A percentile compares a stretch with the other conserved stretches of the same genome.
Conservation (phyloP, 2,113 vertebrate species). For the Equus quagga region DNA sequence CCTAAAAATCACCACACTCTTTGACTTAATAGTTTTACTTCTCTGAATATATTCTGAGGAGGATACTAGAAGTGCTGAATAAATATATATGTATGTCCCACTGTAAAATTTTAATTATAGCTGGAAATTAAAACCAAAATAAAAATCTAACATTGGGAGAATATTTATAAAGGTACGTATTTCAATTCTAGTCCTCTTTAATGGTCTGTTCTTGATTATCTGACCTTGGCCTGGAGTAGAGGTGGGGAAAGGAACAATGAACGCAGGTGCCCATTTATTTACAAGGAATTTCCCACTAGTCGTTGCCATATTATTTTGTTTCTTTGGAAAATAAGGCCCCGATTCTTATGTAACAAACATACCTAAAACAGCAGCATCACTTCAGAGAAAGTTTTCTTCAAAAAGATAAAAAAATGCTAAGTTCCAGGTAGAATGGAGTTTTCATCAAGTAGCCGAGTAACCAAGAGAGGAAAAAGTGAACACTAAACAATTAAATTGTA, state of each 20-base stretch:
- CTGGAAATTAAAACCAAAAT: not conserved
- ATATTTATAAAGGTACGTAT: not conserved
- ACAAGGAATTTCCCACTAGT: not conserved
- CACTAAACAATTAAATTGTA: not conserved
- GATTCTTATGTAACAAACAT: not conserved
- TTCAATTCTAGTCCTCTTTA: not conserved
- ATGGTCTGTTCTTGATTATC: not conserved
- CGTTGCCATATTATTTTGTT: not conserved
- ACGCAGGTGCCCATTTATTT: not conserved
- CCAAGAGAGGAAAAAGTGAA: not conserved
- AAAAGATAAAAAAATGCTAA: not conserved
- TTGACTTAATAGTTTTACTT: not conserved
- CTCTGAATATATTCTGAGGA: not conserved
- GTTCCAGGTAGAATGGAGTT: not conserved
- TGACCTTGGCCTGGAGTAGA: not conserved
- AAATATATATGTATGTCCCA: not conserved
- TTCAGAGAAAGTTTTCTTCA: not conserved
- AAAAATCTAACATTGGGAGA: not conserved
- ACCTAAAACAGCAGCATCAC: not conserved
- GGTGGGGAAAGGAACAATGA: not conserved
- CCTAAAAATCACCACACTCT: not conserved
- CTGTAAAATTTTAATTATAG: not conserved
- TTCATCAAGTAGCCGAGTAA: not conserved
- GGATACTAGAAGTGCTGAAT: not conserved
- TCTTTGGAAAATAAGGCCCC: not conserved